Conservation (phyloP, 2,113 vertebrate genomes). For the Pseudopodoces humilis region DNA sequence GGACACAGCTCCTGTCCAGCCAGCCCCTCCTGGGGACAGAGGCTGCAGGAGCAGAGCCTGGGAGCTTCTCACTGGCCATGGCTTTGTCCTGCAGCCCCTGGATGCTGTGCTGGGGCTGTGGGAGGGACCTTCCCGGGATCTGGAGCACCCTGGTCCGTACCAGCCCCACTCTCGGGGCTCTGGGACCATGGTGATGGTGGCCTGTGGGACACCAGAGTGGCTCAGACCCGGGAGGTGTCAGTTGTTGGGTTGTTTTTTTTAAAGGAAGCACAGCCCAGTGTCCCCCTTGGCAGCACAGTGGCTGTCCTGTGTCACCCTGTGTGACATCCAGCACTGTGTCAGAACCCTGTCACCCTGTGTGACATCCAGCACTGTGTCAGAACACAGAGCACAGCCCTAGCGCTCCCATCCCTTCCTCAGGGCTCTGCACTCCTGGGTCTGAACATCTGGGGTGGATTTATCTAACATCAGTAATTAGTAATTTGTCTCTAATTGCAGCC, state of each 20-base stretch:
- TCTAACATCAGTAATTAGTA: fast-evolving
- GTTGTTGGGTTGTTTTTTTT: fast-evolving
- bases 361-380: neutral
- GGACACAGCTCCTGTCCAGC: fast-evolving
- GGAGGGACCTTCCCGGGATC: neutral
- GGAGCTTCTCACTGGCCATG: fast-evolving
- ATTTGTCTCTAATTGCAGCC: neutral
- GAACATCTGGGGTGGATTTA: neutral
- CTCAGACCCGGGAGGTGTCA: neutral
- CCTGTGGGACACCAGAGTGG: neutral
- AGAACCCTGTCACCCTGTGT: neutral
- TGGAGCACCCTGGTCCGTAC: neutral
- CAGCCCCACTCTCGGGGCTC: fast-evolving
- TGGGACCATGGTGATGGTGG: fast-evolving
- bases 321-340: neutral
- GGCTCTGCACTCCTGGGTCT: neutral
- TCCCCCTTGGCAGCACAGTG: fast-evolving
- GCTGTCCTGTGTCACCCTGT: neutral
- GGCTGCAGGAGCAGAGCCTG: neutral
- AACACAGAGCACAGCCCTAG: neutral
- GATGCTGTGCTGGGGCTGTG: neutral
- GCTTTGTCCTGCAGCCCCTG: fast-evolving
- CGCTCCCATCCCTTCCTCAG: fast-evolving
- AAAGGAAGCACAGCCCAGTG: neutral
- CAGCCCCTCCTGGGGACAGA: fast-evolving